Evolutionary conservation across 2,113 vertebrate species (phyloP).

Genomic region (Nipponia nippon): DNA sequence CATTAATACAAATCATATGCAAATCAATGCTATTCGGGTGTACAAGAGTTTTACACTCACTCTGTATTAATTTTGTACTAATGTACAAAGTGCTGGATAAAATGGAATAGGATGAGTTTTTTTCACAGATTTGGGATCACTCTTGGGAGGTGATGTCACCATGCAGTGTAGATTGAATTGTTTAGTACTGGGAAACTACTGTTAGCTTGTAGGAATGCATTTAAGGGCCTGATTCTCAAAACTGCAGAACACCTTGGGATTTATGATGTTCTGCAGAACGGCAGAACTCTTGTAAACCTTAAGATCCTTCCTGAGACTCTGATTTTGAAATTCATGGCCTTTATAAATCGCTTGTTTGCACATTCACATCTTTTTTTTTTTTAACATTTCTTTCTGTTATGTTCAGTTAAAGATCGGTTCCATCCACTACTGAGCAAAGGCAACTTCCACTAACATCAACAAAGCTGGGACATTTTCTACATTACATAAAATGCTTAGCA

Average conservation of each 20-base stretch:
- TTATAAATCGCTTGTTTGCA: not conserved
- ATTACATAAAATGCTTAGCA: not conserved
- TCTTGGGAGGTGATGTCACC: not conserved
- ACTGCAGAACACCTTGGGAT: not conserved
- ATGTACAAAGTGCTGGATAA: not conserved
- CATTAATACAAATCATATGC: not conserved
- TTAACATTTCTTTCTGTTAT: not conserved
- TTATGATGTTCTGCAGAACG: not conserved
- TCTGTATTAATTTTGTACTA: not conserved
- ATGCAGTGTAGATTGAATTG: not conserved
- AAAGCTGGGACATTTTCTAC: not conserved
- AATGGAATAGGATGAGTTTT: not conserved
- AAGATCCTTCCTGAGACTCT: not conserved
- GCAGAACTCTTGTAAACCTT: not conserved
- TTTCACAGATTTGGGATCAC: not conserved
- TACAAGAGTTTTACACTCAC: not conserved
- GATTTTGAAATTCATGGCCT: not conserved
- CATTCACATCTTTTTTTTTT: not conserved
- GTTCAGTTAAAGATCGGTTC: not conserved
- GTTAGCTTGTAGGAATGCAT: not conserved
- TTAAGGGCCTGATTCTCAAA: not conserved
- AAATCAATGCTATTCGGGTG: not conserved
- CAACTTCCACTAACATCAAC: not conserved
- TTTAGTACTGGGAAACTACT: not conserved
- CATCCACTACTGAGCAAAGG: not conserved